Percentiles rank a stretch among this genome's conserved stretches.
Evolutionary conservation across 37 sponge, comb jelly and placozoan species (phyloP).

Genomic region (Bolinopsis microptera): DNA sequence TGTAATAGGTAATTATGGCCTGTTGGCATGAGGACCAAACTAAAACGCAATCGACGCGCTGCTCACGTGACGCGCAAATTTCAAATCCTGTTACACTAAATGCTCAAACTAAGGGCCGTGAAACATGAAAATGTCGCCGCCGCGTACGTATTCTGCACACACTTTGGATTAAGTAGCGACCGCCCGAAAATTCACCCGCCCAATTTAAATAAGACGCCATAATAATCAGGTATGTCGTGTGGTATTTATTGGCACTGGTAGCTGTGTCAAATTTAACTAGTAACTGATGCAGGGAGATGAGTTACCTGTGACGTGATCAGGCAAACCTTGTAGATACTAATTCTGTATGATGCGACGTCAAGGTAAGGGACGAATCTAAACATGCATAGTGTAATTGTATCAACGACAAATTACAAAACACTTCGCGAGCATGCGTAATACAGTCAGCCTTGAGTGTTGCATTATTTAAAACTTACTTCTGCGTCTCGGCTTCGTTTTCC

Average conservation of each 20-base stretch:
- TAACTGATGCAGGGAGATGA: no score
- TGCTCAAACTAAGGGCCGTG: neutral
- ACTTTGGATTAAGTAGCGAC: neutral
- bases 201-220: neutral
- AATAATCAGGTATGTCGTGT: no score
- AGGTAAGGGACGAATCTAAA: no score
- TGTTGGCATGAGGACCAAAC: constrained; percentile 44
- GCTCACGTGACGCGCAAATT: neutral
- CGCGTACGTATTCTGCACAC: neutral
- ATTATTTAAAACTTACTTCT: neutral
- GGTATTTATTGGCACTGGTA: no score
- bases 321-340: no score
- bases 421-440: neutral
- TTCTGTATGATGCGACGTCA: no score
- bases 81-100: constrained; percentile 56
- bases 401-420: neutral
- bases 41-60: neutral
- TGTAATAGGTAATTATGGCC: neutral
- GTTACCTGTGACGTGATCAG: no score
- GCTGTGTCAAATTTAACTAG: no score
- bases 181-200: neutral
- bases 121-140: neutral
- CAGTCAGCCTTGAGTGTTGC: neutral
- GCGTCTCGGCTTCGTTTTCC: neutral
- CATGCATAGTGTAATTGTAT: neutral